phyloP scores from a whole-genome alignment of 2,113 vertebrate genomes.

The Pangasianodon hypophthalmus region DNA sequence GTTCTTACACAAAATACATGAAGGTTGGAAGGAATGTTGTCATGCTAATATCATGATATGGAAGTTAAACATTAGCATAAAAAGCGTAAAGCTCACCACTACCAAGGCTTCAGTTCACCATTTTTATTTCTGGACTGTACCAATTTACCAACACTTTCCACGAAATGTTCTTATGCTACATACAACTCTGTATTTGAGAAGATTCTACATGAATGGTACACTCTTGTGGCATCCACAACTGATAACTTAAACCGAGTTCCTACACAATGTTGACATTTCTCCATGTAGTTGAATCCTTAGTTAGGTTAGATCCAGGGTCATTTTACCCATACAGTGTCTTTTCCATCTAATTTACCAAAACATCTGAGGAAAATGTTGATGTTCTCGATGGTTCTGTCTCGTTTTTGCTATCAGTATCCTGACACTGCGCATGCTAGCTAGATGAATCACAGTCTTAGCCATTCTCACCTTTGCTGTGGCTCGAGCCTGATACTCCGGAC shows the following conservation, averaged over 20 bases:
- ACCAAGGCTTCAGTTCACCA: no score
- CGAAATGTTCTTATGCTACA: background rate
- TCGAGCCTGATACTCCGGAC: slow-evolving; percentile 95
- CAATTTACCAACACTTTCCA: background rate
- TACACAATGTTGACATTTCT: background rate
- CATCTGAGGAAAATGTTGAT: background rate
- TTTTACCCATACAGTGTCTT: background rate
- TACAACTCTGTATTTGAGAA: background rate
- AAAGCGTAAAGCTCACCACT: background rate
- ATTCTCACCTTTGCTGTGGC: slow-evolving; percentile 95
- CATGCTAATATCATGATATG: background rate
- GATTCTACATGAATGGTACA: background rate
- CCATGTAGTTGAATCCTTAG: background rate
- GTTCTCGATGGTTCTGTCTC: background rate
- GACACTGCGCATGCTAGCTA: background rate
- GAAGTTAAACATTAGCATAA: background rate
- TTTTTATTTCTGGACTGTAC: background rate
- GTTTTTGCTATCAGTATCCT: background rate
- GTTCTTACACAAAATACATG: background rate
- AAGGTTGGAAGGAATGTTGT: background rate
- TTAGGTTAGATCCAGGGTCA: background rate
- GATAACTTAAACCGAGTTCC: background rate
- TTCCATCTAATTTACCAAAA: background rate
- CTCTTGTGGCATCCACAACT: background rate
- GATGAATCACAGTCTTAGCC: background rate